These are phyloP conservation scores for Solea senegalensis DNA, from an alignment of 2,113 vertebrate genomes.

Conservation along the genomic window DNA sequence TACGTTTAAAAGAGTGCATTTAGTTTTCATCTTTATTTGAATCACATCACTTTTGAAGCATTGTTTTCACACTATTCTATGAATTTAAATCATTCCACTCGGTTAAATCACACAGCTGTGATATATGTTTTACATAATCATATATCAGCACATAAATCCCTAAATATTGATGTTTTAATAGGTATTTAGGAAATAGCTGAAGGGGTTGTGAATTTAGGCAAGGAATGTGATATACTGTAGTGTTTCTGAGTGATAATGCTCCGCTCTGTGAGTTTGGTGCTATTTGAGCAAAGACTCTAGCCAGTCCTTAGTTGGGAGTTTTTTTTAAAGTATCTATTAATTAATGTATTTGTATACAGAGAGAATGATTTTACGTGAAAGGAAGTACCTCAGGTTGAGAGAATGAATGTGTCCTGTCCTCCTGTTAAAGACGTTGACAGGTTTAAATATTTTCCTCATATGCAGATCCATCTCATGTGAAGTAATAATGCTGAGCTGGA, in stretches of 20 bases:
- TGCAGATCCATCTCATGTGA: constrained; percentile 1
- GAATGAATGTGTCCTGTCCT: neutral
- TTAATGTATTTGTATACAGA: neutral
- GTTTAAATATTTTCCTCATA: neutral
- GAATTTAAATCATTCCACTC: constrained; percentile 1
- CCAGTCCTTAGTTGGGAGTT: neutral
- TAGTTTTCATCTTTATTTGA: constrained; percentile 15
- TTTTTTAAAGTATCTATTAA: neutral
- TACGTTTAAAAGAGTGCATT: neutral
- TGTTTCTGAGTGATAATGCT: neutral
- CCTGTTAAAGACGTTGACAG: constrained; percentile 1
- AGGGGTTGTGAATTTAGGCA: neutral
- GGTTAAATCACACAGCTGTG: constrained; percentile 1
- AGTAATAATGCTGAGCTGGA: constrained; percentile 8
- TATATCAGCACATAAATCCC: neutral
- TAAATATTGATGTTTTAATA: neutral
- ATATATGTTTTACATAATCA: constrained; percentile 18
- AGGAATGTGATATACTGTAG: neutral
- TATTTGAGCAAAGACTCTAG: neutral
- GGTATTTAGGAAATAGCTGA: neutral
- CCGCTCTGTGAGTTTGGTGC: neutral
- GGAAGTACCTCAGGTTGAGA: neutral
- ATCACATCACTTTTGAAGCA: neutral
- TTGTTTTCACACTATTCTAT: neutral
- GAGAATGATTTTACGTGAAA: neutral